Base-by-base conservation (phyloP, 1,140 invertebrate species). In the Hetaerina americana region DNA sequence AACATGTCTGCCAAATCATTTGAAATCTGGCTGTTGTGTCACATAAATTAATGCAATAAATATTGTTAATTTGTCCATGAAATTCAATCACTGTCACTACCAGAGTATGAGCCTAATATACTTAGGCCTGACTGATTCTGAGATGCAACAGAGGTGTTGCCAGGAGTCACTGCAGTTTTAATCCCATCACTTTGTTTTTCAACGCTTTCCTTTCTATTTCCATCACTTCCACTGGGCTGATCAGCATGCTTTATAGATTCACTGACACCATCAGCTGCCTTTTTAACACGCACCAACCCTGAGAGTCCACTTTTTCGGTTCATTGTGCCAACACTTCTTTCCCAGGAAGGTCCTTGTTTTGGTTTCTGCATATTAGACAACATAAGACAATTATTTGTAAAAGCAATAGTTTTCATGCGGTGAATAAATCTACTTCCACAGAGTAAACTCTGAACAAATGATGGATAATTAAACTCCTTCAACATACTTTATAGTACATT, bases 81-180 rank as follows among this genome's bases (percentile, higher is more conserved):
- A 67, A 26, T 67, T 68, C 27, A 70, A 3, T 73, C 66, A 68
- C 71, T 72, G 66, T 70, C 72, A 5, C 72, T 71, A 31, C 75
- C 76, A 12, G 78, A 78, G 74, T 77, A 78, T 22, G 75, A 75
- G 15, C 77, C 77, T 18, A 77, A 25, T 3, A 77, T 26, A 27
- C 71, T 71, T 0, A 78, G 75, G 26, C 71, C 73, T 26, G 31
- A 70, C 24, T 27, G 28, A 10, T 68, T 68, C 10, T 68, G 10
- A 26, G 67, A 10, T 10, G 10, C 10, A 22, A 10, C 15, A 10
- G 67, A 12, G 10, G 10, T 68, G 24, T 68, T 26, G 18, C 26
- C 24, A 31, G 28, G 26, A 1, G 18, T 31, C 2, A 6, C 66
- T 18, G 24, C 15, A 57, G 40, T 12, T 1, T 5, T 57, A 12